phyloP scores from a whole-genome alignment of 2,113 vertebrate species.

The Cinclus cinclus region DNA sequence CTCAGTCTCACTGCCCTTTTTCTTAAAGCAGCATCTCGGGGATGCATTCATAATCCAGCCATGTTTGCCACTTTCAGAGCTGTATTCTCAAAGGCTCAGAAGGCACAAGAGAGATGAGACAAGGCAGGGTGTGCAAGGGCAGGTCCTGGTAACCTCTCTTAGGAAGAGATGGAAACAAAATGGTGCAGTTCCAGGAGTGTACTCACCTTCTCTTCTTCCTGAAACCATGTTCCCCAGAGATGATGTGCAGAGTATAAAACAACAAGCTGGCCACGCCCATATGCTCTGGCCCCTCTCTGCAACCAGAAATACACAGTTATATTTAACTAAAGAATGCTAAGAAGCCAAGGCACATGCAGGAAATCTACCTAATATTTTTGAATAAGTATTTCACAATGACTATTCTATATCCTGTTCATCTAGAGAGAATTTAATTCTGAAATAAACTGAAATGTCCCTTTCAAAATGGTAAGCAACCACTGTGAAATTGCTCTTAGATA shows the following conservation, averaged over 20 bases:
- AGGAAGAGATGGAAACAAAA: background rate
- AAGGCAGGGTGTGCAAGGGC: background rate
- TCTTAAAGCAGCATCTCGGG: accelerated
- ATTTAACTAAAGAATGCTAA: background rate
- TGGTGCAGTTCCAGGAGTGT: background rate
- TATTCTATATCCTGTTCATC: background rate
- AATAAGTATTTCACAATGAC: background rate
- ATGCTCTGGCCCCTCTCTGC: background rate
- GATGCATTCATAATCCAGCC: background rate
- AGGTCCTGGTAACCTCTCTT: background rate
- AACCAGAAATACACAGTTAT: background rate
- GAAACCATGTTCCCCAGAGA: background rate
- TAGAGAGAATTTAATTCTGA: background rate
- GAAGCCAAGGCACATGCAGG: background rate
- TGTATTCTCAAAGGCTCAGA: background rate
- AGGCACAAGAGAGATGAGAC: background rate
- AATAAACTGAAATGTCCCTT: background rate
- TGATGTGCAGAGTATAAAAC: background rate
- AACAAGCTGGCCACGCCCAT: no score
- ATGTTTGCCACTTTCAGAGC: background rate
- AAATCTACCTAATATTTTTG: background rate
- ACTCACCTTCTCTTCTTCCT: background rate
- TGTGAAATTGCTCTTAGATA: background rate
- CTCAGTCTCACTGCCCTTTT: accelerated
- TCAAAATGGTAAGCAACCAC: background rate